phyloP scores from a whole-genome alignment of 1,140 invertebrate genomes.

The Rhynchophorus ferrugineus region DNA sequence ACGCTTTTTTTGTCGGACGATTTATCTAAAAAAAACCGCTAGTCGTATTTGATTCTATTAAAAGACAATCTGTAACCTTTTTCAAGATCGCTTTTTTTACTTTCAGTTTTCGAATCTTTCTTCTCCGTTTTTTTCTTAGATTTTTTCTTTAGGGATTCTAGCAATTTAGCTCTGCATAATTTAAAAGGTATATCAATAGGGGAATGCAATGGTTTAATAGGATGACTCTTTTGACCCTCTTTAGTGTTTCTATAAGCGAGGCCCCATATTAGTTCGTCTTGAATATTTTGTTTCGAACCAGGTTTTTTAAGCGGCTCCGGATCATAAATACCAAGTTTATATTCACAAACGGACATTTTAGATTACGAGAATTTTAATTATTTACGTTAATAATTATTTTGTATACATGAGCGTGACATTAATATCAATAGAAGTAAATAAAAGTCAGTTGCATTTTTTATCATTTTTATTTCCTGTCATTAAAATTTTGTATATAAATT shows the following conservation, averaged over 20 bases:
- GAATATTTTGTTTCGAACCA: constrained; percentile 13
- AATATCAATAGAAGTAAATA: too few relatives aligned
- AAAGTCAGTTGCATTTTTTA: too few relatives aligned
- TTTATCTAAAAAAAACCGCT: too few relatives aligned
- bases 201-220: constrained; percentile 20
- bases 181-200: constrained; percentile 27
- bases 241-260: constrained; percentile 18
- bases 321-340: background rate
- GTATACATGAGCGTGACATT: too few relatives aligned
- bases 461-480: too few relatives aligned
- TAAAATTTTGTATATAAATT: too few relatives aligned
- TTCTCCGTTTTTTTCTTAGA: too few relatives aligned
- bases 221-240: constrained; percentile 15
- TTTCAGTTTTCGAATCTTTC: background rate
- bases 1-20: too few relatives aligned
- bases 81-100: background rate
- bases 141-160: constrained; percentile 8
- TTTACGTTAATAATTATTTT: too few relatives aligned
- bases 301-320: background rate
- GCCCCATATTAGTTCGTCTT: constrained; percentile 26
- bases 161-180: constrained; percentile 20
- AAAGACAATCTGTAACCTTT: too few relatives aligned
- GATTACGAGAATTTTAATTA: too few relatives aligned
- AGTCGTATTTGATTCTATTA: too few relatives aligned
- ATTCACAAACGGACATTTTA: constrained; percentile 10